Percentiles rank a stretch among this genome's conserved stretches.
phyloP scores from a whole-genome alignment of 2,888 invertebrate species.

The Hydriomena furcata region DNA sequence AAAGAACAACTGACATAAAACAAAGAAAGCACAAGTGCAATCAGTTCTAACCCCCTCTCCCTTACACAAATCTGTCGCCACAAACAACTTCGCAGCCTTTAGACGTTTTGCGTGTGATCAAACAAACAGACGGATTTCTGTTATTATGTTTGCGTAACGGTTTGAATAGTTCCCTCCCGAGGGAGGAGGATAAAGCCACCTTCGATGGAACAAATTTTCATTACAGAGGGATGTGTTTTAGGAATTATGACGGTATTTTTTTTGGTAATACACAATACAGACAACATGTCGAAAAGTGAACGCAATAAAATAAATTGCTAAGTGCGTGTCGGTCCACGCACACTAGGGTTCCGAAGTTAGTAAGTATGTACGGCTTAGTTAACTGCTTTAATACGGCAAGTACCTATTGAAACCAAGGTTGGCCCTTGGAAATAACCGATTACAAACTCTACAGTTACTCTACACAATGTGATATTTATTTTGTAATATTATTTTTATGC shows the following conservation, averaged over 20 bases:
- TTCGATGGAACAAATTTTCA: constrained; percentile 1
- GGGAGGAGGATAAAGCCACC: constrained; percentile 7
- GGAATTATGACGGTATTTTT: neutral
- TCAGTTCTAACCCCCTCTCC: constrained; percentile 5
- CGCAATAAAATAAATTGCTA: too few relatives aligned
- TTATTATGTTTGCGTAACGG: constrained; percentile 25
- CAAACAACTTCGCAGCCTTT: constrained; percentile 17
- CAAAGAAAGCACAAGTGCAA: constrained; percentile 16
- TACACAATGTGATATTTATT: too few relatives aligned
- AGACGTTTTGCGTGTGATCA: constrained; percentile 22
- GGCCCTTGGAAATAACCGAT: too few relatives aligned
- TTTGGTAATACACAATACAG: too few relatives aligned
- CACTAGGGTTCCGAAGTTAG: too few relatives aligned
- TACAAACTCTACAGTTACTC: too few relatives aligned
- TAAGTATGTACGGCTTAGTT: too few relatives aligned
- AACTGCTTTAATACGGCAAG: too few relatives aligned
- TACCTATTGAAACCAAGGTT: too few relatives aligned
- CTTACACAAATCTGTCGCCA: constrained; percentile 5
- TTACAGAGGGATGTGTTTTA: neutral
- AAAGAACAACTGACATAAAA: constrained; percentile 7
- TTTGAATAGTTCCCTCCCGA: constrained; percentile 13
- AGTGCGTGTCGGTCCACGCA: too few relatives aligned
- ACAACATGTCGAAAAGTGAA: too few relatives aligned
- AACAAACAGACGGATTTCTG: constrained; percentile 18
- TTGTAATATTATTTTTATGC: too few relatives aligned